Evolutionary conservation across 2,888 invertebrate species (phyloP).

Genomic region (Clostera curtula): DNA sequence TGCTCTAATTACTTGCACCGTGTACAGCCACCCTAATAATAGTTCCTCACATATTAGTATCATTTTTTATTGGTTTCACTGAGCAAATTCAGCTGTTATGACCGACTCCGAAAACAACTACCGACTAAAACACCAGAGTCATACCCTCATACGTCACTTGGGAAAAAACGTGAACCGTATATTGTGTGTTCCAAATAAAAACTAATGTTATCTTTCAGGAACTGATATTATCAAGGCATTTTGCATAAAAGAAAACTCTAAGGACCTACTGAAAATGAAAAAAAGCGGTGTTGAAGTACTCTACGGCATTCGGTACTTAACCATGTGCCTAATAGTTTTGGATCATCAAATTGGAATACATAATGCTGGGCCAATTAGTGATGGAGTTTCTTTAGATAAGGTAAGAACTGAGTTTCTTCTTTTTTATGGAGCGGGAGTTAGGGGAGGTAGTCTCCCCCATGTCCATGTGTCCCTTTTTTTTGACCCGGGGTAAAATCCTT

Average conservation of each 20-base stretch:
- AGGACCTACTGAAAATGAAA: constrained; percentile 40
- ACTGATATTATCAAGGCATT: constrained; percentile 37
- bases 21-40: no score
- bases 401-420: constrained; percentile 35
- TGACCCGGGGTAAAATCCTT: no score
- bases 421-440: background rate
- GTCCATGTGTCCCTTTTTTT: no score
- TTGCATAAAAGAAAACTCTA: constrained; percentile 50
- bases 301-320: constrained; percentile 74
- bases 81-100: no score
- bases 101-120: no score
- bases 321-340: constrained; percentile 72
- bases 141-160: no score
- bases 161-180: no score
- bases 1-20: no score
- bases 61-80: no score
- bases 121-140: no score
- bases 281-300: constrained; percentile 61
- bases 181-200: background rate
- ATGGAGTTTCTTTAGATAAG: constrained; percentile 70
- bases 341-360: constrained; percentile 73
- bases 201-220: constrained; percentile 27
- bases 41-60: no score
- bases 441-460: no score
- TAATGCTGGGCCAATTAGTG: constrained; percentile 70